Percentiles rank a stretch among this genome's conserved stretches.
Conservation (phyloP, 2,113 vertebrate genomes). For the Neotoma lepida region DNA sequence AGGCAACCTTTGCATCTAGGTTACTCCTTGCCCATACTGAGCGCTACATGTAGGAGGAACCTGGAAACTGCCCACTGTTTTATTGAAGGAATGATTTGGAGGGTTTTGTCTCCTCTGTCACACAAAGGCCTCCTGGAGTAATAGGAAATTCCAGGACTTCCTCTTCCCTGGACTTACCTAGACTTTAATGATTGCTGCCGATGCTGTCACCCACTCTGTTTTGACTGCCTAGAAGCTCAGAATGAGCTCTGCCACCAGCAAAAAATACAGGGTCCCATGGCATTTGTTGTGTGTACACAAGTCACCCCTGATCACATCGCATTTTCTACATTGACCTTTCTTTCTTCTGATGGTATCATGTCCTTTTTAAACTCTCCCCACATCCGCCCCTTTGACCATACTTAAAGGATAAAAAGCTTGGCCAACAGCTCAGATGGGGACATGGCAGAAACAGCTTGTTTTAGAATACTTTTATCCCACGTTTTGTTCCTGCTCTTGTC, state of each 20-base stretch:
- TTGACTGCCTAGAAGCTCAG: background rate
- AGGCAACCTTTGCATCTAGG: background rate
- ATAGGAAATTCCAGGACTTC: background rate
- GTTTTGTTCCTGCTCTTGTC: background rate
- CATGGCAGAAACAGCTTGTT: background rate
- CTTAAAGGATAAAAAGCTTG: background rate
- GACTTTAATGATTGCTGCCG: background rate
- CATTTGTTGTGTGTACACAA: accelerated
- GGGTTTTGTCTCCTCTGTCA: background rate
- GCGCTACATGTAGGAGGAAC: background rate
- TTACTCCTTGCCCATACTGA: background rate
- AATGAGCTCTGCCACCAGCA: background rate
- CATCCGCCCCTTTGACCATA: background rate
- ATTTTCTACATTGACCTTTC: background rate
- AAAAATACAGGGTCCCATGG: accelerated
- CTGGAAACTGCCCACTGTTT: background rate
- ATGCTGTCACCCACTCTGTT: background rate
- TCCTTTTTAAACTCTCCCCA: background rate
- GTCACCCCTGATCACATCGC: too few species aligned
- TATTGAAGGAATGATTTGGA: background rate
- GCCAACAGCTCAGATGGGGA: background rate
- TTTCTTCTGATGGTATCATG: background rate
- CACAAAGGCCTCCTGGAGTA: background rate
- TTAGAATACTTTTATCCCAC: background rate
- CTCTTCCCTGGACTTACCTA: slow-evolving; percentile 26